phyloP scores from a whole-genome alignment of 2,113 vertebrate species.

The Scomber scombrus region DNA sequence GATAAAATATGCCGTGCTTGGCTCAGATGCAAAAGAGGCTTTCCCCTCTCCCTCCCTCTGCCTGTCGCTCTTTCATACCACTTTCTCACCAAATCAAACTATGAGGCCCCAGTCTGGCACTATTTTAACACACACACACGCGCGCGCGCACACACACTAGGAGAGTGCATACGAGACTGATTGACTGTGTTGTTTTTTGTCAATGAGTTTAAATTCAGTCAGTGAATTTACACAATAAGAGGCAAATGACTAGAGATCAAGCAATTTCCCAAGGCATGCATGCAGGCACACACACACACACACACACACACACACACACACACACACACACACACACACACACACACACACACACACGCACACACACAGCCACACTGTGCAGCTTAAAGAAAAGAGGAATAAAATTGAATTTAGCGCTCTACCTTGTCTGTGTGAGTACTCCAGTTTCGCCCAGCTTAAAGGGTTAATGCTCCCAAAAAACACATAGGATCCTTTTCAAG shows the following conservation, averaged over 20 bases:
- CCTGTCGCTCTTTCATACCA: background rate
- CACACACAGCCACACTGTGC: background rate
- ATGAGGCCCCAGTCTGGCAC: constrained; percentile 37
- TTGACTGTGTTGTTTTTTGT: constrained; percentile 47
- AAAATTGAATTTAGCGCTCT: constrained; percentile 9
- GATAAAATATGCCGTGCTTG: background rate
- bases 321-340: constrained; percentile 16
- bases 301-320: background rate
- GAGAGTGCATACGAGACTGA: too few species aligned
- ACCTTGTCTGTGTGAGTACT: constrained; percentile 76
- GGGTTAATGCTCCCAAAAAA: constrained; percentile 66
- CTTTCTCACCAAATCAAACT: constrained; percentile 56
- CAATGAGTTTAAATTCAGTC: constrained; percentile 68
- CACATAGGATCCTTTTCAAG: constrained; percentile 62
- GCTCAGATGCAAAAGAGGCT: background rate
- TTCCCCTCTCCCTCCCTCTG: background rate
- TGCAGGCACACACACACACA: constrained; percentile 19
- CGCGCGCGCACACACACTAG: constrained; percentile 7
- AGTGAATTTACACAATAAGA: constrained; percentile 61
- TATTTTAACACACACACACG: constrained; percentile 25
- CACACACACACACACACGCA: constrained; percentile 4
- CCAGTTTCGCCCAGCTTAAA: constrained; percentile 70
- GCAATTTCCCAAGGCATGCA: constrained; percentile 27
- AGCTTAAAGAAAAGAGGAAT: background rate
- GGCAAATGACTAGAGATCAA: constrained; percentile 43